Evolutionary conservation across 1,140 invertebrate species (phyloP).

Genomic region (Bombus superbus): DNA sequence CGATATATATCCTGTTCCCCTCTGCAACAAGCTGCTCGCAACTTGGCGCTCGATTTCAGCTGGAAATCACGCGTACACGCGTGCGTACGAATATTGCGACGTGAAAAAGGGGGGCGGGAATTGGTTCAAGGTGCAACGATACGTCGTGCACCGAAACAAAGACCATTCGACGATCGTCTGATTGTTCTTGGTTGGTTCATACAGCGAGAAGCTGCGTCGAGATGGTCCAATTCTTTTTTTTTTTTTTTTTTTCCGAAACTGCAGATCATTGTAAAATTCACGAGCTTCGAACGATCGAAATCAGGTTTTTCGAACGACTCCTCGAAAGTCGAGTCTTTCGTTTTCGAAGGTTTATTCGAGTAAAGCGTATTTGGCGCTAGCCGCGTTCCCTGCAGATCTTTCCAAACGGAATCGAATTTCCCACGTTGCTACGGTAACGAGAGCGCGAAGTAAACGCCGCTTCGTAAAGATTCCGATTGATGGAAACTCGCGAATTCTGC

Average conservation of each 20-base stretch:
- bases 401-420: background rate
- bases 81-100: background rate
- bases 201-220: background rate
- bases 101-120: slow-evolving; percentile 21
- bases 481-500: background rate
- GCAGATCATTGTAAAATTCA: too few relatives aligned
- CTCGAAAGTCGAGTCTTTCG: too few relatives aligned
- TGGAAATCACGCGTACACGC: slow-evolving; percentile 1
- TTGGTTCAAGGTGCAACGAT: background rate
- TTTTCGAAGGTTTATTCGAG: too few relatives aligned
- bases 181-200: slow-evolving; percentile 3
- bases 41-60: slow-evolving; percentile 19
- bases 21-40: background rate
- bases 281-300: too few relatives aligned
- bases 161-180: slow-evolving; percentile 23
- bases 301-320: too few relatives aligned
- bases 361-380: too few relatives aligned
- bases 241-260: too few relatives aligned
- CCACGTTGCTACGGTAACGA: background rate
- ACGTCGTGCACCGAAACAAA: background rate
- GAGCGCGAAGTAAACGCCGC: too few relatives aligned
- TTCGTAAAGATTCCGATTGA: background rate
- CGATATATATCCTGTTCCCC: background rate
- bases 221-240: background rate
- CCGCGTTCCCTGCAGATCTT: background rate